phyloP scores from a whole-genome alignment of 2,888 invertebrate genomes.

The Cantharis lateralis region DNA sequence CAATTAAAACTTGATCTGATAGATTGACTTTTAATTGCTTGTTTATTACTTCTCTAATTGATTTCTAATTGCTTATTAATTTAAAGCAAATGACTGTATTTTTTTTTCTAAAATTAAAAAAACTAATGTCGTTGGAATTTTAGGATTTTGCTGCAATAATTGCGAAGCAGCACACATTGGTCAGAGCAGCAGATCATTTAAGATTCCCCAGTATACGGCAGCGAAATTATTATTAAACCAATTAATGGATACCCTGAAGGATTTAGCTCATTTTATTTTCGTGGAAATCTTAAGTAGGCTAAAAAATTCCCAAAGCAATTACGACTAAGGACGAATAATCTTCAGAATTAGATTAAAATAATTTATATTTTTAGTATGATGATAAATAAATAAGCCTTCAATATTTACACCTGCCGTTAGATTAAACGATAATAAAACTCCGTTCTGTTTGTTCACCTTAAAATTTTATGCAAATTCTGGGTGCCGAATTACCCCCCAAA shows the following conservation, averaged over 20 bases:
- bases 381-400: constrained; percentile 23
- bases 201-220: neutral
- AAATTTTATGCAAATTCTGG: neutral
- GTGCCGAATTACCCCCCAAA: neutral
- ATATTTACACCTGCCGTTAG: constrained; percentile 13
- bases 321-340: constrained; percentile 29
- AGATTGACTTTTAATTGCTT: neutral
- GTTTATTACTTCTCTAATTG: neutral
- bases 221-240: neutral
- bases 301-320: constrained; percentile 13
- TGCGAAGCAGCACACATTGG: neutral
- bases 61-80: neutral
- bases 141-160: no score
- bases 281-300: neutral
- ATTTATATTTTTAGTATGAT: constrained; percentile 19
- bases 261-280: neutral
- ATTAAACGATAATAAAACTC: constrained; percentile 14
- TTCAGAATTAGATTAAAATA: constrained; percentile 19
- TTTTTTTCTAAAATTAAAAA: neutral
- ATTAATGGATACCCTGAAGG: no score
- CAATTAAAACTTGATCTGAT: neutral
- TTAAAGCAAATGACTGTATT: neutral
- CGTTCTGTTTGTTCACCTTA: neutral
- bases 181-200: neutral
- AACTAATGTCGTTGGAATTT: no score